phyloP scores from a whole-genome alignment of 2,113 vertebrate genomes.

The Eulemur rufifrons region DNA sequence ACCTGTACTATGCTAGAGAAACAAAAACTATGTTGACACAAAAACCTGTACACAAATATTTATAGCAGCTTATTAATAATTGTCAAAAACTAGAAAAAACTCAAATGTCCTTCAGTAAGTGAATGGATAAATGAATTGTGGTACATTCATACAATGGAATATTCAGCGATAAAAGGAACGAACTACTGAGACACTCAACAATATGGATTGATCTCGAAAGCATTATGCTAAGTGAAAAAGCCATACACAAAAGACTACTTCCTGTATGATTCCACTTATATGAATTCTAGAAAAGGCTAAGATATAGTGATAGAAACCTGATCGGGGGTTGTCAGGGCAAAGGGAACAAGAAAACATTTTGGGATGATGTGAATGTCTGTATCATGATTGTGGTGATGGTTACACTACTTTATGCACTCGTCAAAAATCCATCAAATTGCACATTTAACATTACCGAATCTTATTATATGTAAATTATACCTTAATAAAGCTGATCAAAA shows the following conservation, averaged over 20 bases:
- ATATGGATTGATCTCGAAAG: neutral
- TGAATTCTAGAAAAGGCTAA: constrained; percentile 20
- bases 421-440: neutral
- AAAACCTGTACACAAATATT: neutral
- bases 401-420: neutral
- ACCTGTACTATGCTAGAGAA: neutral
- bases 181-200: neutral
- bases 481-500: constrained; percentile 4
- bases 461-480: neutral
- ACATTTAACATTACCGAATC: constrained; percentile 7
- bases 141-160: neutral
- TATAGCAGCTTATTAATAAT: neutral
- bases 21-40: neutral
- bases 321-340: neutral
- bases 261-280: neutral
- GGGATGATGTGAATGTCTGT: neutral
- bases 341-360: neutral
- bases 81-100: neutral
- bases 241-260: neutral
- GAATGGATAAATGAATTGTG: neutral
- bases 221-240: neutral
- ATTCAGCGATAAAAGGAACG: neutral
- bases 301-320: neutral
- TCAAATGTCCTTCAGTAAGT: neutral
- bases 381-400: neutral